Evolutionary conservation across 2,113 vertebrate species (phyloP).

Genomic region (Toxostoma redivivum): DNA sequence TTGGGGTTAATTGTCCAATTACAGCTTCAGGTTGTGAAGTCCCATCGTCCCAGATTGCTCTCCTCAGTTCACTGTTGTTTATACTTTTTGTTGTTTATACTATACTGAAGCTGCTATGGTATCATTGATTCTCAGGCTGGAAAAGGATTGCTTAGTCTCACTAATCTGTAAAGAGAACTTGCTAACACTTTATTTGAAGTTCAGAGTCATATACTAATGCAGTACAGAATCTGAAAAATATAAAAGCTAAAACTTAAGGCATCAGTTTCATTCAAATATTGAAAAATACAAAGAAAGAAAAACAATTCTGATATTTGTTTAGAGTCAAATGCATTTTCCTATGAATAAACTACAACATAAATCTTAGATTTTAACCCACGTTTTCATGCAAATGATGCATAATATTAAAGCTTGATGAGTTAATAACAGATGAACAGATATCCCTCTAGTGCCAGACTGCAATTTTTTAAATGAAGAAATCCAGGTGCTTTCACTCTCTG

Average conservation of each 20-base stretch:
- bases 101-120: fast-evolving
- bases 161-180: neutral
- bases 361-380: neutral
- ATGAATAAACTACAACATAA: neutral
- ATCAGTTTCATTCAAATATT: neutral
- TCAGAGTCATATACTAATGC: neutral
- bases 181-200: neutral
- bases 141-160: neutral
- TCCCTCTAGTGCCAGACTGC: neutral
- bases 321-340: neutral
- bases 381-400: neutral
- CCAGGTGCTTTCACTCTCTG: neutral
- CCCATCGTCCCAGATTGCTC: neutral
- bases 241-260: neutral
- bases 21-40: neutral
- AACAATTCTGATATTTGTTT: neutral
- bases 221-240: neutral
- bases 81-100: neutral
- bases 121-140: neutral
- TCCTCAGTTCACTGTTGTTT: neutral
- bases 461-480: neutral
- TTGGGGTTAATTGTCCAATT: neutral
- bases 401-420: neutral
- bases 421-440: neutral
- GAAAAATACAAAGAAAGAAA: neutral